Base-by-base conservation (phyloP, 2,113 vertebrate genomes). In the Corythornis madagascariensis region DNA sequence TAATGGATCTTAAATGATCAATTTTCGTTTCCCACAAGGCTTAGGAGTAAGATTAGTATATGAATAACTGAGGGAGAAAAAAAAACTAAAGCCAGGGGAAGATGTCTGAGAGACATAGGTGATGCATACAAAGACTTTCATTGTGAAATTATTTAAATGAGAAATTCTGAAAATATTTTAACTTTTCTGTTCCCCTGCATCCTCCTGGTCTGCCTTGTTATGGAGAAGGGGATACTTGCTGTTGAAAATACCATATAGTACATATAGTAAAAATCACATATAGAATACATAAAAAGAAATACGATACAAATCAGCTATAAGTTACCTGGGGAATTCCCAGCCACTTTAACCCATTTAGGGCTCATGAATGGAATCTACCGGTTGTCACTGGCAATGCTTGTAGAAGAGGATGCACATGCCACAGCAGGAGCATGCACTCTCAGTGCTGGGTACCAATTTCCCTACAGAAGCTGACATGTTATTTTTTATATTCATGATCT, bases 21-120 rank as follows among this genome's bases (percentile, higher is more conserved):
- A 16, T 75, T 83, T 88, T 86, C 77, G 84, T 89, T 89, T 89
- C 71, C 35, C 86, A 21, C 12, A 52, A 50, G 70, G 16, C 38
- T 91, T 90, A 92, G 63, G 11, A 85, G 48, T 11, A 40, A 89
- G 67, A 87, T 9, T 9, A 61, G 70, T 61, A 77, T 48, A 53
- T 77, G 50, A 75, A 76, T 76, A 81, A 83, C 24, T 70, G 55
- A 88, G 50, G 75, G 28, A 48, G 29, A 48, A 38, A 50, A 67
- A 60, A 73, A 76, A 35, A 45, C 15, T 45, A 17, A 45, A 45
- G 43, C 43, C 43, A 45, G 45, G 38, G 74, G 31, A 25, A 78
- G 60, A 20, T 35, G 42, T n/a, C 55, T 29, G 52, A 83, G 42
- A 48, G 17, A 16, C 24, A 16, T 21, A 55, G 15, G 24, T 75